Percentiles rank a stretch among this genome's conserved stretches.
Conservation (phyloP, 1,140 invertebrate genomes). For the Zaprionus ghesquierei region DNA sequence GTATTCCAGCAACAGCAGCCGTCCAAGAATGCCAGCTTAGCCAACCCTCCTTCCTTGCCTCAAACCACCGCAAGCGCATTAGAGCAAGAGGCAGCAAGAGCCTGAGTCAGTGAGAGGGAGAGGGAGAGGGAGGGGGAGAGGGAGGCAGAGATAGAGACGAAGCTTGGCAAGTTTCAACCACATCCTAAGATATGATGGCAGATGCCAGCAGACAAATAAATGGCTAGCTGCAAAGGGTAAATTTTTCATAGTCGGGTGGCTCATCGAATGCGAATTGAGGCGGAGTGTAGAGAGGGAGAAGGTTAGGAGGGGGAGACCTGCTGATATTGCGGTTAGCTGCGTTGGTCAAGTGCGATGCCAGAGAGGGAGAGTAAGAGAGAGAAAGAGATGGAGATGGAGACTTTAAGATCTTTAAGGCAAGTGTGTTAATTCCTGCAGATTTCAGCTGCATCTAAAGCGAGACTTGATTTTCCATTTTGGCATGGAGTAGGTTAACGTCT, state of each 20-base stretch:
- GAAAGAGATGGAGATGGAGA: no score
- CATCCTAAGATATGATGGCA: conserved; percentile 73
- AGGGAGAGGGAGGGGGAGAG: background rate
- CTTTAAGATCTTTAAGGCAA: conserved; percentile 12
- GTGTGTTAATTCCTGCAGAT: background rate
- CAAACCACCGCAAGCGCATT: no score
- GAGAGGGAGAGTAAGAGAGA: no score
- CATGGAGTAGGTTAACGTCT: no score
- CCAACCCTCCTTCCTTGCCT: background rate
- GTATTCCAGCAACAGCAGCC: conserved; percentile 39
- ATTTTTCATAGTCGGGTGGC: conserved; percentile 67
- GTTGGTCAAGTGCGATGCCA: conserved; percentile 11
- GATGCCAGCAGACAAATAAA: conserved; percentile 69
- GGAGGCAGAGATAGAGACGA: background rate
- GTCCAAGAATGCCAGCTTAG: background rate
- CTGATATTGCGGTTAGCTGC: conserved; percentile 23
- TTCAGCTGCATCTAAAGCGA: no score
- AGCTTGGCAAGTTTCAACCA: conserved; percentile 46
- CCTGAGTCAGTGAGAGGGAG: no score
- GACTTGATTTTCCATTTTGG: no score
- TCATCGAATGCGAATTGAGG: conserved; percentile 16
- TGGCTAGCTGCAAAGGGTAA: conserved; percentile 66
- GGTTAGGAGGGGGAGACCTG: background rate
- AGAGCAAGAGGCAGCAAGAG: no score
- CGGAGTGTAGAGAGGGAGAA: background rate